Percentiles rank a stretch among this genome's conserved stretches.
Conservation (phyloP, 2,113 vertebrate genomes). For the Stomatorhinus ivindoensis region DNA sequence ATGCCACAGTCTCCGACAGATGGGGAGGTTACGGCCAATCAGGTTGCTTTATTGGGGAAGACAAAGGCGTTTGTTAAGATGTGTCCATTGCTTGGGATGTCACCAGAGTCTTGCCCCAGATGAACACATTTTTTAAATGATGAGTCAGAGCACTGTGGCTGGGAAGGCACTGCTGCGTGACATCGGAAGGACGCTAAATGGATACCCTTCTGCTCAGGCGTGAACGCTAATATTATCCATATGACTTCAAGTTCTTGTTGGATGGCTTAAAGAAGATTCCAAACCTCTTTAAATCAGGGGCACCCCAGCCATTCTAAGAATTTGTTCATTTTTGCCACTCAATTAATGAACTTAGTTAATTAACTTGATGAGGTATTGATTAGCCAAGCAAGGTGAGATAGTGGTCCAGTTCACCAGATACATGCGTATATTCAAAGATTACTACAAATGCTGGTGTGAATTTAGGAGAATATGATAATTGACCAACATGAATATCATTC, state of each 20-base stretch:
- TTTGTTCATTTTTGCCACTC: background rate
- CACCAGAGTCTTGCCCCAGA: background rate
- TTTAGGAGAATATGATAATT: background rate
- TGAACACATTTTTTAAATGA: background rate
- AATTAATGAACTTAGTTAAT: background rate
- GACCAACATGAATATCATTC: background rate
- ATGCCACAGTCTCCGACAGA: constrained; percentile 51
- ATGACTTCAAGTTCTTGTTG: background rate
- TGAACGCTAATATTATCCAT: background rate
- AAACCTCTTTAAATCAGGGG: background rate
- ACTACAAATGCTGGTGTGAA: background rate
- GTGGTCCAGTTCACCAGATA: background rate
- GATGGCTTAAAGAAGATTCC: background rate
- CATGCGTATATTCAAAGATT: background rate
- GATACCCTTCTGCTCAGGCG: background rate
- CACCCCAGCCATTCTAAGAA: background rate
- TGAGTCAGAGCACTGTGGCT: background rate
- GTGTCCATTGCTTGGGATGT: background rate
- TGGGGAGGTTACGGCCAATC: constrained; percentile 61
- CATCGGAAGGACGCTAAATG: background rate
- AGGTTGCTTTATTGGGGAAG: constrained; percentile 52
- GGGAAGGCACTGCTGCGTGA: background rate
- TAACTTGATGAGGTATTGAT: background rate
- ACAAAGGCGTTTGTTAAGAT: constrained; percentile 25
- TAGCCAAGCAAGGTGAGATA: background rate